Percentiles rank a stretch among this genome's conserved stretches.
These are phyloP conservation scores for Triops cancriformis DNA, from an alignment of 1,140 invertebrate genomes.

Conservation along the genomic window DNA sequence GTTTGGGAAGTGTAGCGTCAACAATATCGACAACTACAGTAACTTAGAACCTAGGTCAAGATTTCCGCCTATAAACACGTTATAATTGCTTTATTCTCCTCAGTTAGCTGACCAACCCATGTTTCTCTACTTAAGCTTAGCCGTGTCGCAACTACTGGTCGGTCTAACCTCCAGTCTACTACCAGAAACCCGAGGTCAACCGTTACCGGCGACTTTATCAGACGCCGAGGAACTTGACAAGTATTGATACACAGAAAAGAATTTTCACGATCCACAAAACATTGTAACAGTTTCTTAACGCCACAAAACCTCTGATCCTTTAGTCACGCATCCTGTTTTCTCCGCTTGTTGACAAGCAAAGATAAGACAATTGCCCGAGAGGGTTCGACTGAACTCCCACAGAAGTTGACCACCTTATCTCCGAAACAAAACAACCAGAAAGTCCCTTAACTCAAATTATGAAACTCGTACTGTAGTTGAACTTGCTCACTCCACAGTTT, in stretches of 20 bases:
- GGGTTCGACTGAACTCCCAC: too few species aligned
- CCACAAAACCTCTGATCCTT: too few species aligned
- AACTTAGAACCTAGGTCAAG: not conserved
- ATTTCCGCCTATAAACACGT: not conserved
- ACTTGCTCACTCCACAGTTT: too few species aligned
- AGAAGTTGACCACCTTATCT: too few species aligned
- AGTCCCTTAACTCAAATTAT: too few species aligned
- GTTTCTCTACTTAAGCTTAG: conserved; percentile 29
- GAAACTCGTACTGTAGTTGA: too few species aligned
- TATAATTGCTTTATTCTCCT: not conserved
- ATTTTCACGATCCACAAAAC: not conserved
- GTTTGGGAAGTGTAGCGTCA: conserved; percentile 23
- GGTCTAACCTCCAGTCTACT: conserved; percentile 29
- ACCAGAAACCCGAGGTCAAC: conserved; percentile 33
- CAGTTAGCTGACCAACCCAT: not conserved
- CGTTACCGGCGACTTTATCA: conserved; percentile 33
- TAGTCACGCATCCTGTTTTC: too few species aligned
- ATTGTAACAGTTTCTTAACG: not conserved
- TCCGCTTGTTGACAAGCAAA: too few species aligned
- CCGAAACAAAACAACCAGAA: too few species aligned
- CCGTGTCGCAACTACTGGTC: conserved; percentile 29
- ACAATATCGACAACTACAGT: conserved; percentile 22
- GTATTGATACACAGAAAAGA: not conserved
- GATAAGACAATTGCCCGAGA: too few species aligned
- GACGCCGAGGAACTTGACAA: conserved; percentile 32